Conservation (phyloP, 2,888 invertebrate species). For the Smittia aterrima region DNA sequence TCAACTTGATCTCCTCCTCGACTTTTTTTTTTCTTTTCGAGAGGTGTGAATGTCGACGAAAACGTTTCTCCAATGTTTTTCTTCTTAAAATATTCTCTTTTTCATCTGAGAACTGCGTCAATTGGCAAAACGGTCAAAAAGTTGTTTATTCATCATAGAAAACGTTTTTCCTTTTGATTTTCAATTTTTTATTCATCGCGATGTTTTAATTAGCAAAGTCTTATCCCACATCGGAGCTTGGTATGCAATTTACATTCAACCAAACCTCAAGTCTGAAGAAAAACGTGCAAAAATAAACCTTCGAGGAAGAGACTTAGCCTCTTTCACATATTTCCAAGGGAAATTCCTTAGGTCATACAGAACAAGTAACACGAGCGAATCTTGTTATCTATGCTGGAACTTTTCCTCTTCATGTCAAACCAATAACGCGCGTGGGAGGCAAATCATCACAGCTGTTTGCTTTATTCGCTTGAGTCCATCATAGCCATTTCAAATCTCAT, state of each 20-base stretch:
- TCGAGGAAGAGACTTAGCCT: no score
- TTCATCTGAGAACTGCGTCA: not conserved
- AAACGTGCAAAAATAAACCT: no score
- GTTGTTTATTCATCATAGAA: not conserved
- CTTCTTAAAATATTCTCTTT: not conserved
- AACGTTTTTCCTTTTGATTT: not conserved
- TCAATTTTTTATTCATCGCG: slow-evolving; percentile 6
- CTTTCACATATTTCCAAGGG: no score
- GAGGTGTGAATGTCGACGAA: not conserved
- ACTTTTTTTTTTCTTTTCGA: no score
- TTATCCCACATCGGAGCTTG: no score
- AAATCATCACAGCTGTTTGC: not conserved
- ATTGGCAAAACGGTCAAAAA: not conserved
- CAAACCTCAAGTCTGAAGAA: no score
- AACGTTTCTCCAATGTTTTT: not conserved
- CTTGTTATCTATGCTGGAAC: not conserved
- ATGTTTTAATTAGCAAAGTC: not conserved
- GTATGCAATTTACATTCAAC: no score
- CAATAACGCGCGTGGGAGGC: not conserved
- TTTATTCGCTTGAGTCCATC: not conserved
- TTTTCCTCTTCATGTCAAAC: not conserved
- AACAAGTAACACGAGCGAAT: no score
- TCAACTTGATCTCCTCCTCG: not conserved
- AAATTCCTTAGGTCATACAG: no score
- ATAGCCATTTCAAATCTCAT: not conserved